A percentile compares a stretch with the other conserved stretches of the same genome.
phyloP scores from a whole-genome alignment of 2,113 vertebrate species.

The Dasypus novemcinctus region DNA sequence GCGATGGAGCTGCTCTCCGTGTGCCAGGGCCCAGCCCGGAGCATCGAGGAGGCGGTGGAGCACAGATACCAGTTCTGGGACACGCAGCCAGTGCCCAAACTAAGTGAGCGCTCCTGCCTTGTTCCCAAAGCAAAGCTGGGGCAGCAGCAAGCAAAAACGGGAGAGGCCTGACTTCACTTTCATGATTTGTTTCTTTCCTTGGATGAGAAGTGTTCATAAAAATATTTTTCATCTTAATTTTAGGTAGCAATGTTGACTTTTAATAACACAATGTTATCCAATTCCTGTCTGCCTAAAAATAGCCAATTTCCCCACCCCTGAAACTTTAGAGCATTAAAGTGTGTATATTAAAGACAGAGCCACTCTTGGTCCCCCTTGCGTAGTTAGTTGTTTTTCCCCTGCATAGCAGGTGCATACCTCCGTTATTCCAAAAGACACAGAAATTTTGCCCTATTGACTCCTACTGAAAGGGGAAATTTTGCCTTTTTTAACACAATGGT shows the following conservation, averaged over 20 bases:
- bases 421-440: not conserved
- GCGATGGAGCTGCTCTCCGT: slow-evolving; percentile 97
- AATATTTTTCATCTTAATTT: slow-evolving; percentile 7
- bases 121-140: not conserved
- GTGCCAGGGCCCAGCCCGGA: slow-evolving; percentile 97
- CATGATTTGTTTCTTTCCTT: not conserved
- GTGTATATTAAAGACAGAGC: not conserved
- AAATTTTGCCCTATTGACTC: not conserved
- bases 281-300: not conserved
- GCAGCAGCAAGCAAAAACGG: not conserved
- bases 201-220: not conserved
- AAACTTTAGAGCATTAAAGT: not conserved
- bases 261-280: not conserved
- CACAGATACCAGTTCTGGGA: slow-evolving; percentile 99
- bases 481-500: not conserved
- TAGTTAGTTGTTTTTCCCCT: not conserved
- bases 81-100: slow-evolving; percentile 97
- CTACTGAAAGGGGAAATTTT: not conserved
- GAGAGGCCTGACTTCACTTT: not conserved
- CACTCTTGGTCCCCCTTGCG: not conserved
- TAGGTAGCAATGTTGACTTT: not conserved
- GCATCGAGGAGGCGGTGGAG: slow-evolving; percentile 94
- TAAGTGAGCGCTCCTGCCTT: slow-evolving; percentile 87
- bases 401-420: not conserved
- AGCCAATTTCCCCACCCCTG: not conserved